These are phyloP conservation scores for Phocoena sinus DNA, from an alignment of 2,113 vertebrate genomes.

Conservation along the genomic window DNA sequence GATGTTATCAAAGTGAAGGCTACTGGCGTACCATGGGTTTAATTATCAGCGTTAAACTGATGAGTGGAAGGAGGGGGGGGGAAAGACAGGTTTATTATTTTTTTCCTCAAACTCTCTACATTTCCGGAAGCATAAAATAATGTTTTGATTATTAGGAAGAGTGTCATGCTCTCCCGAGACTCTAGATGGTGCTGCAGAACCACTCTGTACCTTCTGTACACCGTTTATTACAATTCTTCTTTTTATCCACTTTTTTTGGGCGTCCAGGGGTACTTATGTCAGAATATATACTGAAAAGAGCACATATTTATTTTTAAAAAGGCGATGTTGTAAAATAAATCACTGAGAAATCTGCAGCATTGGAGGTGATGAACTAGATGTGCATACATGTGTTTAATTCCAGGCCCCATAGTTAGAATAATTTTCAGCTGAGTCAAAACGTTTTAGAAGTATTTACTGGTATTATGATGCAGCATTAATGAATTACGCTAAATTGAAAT, in stretches of 20 bases:
- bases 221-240: background rate
- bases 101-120: background rate
- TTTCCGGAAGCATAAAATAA: background rate
- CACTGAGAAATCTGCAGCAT: constrained; percentile 43
- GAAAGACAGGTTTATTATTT: too few species aligned
- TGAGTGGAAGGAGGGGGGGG: background rate
- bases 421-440: constrained; percentile 54
- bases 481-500: constrained; percentile 35
- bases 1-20: background rate
- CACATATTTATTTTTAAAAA: background rate
- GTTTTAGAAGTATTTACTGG: constrained; percentile 57
- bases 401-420: constrained; percentile 56
- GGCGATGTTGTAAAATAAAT: constrained; percentile 48
- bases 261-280: background rate
- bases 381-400: constrained; percentile 48
- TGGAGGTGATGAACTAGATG: background rate
- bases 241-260: background rate
- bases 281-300: constrained; percentile 47
- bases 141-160: background rate
- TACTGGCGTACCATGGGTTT: background rate
- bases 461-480: constrained; percentile 47
- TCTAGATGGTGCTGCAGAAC: constrained; percentile 78
- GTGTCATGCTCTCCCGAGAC: constrained; percentile 1
- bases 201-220: rapidly evolving
- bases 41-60: background rate